Percentiles rank a stretch among this genome's conserved stretches.
Evolutionary conservation across 2,113 vertebrate species (phyloP).

Genomic region (Rissa tridactyla): DNA sequence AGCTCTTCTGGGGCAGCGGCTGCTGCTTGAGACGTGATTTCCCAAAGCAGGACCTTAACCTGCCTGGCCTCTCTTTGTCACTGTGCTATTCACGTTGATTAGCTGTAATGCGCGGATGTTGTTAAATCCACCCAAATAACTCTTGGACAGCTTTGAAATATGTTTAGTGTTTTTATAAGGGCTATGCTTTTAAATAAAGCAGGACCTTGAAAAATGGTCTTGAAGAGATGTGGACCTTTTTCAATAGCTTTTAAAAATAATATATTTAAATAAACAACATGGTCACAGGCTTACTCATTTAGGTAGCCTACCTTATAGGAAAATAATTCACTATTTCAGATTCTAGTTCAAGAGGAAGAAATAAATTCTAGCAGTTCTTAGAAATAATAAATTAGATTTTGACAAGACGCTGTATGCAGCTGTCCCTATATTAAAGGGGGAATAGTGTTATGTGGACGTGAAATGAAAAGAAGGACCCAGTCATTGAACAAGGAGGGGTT

Average conservation of each 20-base stretch:
- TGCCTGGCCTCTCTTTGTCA: background rate
- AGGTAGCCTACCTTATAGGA: constrained; percentile 35
- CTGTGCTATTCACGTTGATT: background rate
- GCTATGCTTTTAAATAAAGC: background rate
- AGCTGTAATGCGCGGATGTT: background rate
- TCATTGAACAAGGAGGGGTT: background rate
- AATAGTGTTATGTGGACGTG: constrained; percentile 4
- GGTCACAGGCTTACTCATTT: constrained; percentile 46
- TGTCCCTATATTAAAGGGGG: constrained; percentile 13
- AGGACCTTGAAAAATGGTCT: constrained; percentile 7
- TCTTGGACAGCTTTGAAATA: background rate
- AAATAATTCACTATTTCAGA: constrained; percentile 24
- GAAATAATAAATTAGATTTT: constrained; percentile 43
- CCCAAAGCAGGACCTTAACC: background rate
- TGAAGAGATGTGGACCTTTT: background rate
- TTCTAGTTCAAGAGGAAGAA: constrained; percentile 39
- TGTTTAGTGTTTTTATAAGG: background rate
- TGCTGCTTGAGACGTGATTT: background rate
- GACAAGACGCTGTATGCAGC: background rate
- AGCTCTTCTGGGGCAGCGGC: background rate
- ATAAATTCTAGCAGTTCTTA: constrained; percentile 18
- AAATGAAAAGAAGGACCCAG: background rate
- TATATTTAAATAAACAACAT: constrained; percentile 12
- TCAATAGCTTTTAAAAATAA: constrained; percentile 16
- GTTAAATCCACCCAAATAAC: background rate